Percentiles rank a stretch among this genome's conserved stretches.
phyloP scores from a whole-genome alignment of 2,797 vertebrate genomes.

The Myripristis murdjan region DNA sequence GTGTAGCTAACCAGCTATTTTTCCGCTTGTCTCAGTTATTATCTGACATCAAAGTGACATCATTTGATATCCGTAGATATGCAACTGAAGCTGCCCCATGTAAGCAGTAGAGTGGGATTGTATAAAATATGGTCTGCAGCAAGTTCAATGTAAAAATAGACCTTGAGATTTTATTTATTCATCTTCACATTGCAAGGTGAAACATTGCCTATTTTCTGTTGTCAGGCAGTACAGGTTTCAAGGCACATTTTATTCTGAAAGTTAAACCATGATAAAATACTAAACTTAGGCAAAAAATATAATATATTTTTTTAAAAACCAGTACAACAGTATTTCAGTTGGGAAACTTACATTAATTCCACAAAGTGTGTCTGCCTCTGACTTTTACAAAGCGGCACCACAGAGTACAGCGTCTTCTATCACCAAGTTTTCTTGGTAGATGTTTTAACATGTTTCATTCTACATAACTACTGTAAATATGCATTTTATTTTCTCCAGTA shows the following conservation, averaged over 20 bases:
- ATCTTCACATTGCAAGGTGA: slow-evolving; percentile 84
- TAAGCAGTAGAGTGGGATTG: not conserved
- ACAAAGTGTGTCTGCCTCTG: slow-evolving; percentile 40
- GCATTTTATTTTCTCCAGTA: slow-evolving; percentile 39
- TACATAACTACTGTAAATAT: slow-evolving; percentile 40
- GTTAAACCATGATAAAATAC: slow-evolving; percentile 72
- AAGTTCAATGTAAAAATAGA: slow-evolving; percentile 86
- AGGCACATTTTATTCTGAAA: slow-evolving; percentile 77
- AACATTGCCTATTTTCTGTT: slow-evolving; percentile 72
- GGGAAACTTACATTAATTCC: slow-evolving; percentile 13
- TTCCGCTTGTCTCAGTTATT: not conserved
- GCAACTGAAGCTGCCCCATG: not conserved
- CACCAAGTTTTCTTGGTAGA: slow-evolving; percentile 22
- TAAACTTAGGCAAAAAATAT: slow-evolving; percentile 75
- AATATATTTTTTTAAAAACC: slow-evolving; percentile 68
- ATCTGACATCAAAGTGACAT: not conserved
- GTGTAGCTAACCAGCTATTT: not conserved
- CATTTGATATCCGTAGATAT: not conserved
- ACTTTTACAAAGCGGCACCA: slow-evolving; percentile 68
- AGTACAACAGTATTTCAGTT: slow-evolving; percentile 32
- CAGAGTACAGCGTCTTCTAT: slow-evolving; percentile 35
- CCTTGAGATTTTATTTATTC: slow-evolving; percentile 84
- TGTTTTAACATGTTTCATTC: slow-evolving; percentile 40
- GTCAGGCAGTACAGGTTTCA: slow-evolving; percentile 81
- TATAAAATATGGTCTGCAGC: slow-evolving; percentile 49